Percentiles rank a stretch among this genome's conserved stretches.
These are phyloP conservation scores for Cherax destructor DNA, from an alignment of 1,140 invertebrate species.

Conservation along the genomic window DNA sequence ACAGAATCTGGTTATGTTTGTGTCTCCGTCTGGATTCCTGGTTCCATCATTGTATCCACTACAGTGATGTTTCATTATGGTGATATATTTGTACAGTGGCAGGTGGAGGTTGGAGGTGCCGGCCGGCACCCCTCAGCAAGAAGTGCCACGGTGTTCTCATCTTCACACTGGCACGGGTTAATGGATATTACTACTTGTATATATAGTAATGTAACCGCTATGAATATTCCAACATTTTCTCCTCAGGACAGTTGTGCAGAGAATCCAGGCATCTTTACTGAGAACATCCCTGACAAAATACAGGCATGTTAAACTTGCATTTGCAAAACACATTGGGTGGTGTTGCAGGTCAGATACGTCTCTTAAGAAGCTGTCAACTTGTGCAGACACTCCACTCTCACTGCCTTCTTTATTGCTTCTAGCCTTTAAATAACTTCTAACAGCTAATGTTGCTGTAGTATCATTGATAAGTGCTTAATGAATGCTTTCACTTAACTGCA, in stretches of 20 bases:
- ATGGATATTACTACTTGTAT: conserved; percentile 1
- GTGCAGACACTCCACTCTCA: conserved; percentile 9
- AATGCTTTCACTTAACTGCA: neutral
- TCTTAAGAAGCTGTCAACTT: conserved; percentile 2
- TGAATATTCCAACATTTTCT: conserved; percentile 54
- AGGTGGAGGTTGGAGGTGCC: too few relatives aligned
- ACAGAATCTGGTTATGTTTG: too few relatives aligned
- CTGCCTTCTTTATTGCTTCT: neutral
- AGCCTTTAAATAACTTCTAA: conserved; percentile 18
- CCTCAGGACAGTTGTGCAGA: conserved; percentile 66
- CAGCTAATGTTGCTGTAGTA: neutral
- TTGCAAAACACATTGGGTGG: conserved; percentile 64
- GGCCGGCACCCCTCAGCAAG: too few relatives aligned
- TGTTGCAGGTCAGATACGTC: conserved; percentile 49
- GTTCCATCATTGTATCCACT: too few relatives aligned
- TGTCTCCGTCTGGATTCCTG: too few relatives aligned
- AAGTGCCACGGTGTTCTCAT: neutral
- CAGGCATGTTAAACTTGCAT: conserved; percentile 68
- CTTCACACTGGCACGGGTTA: neutral
- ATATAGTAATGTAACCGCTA: conserved; percentile 13
- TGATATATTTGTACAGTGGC: too few relatives aligned
- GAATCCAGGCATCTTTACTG: conserved; percentile 66
- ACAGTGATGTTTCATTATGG: too few relatives aligned
- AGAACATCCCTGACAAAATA: conserved; percentile 58
- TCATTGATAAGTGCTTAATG: conserved; percentile 2